phyloP scores from a whole-genome alignment of 2,888 invertebrate genomes.

The Morpho helenor region DNA sequence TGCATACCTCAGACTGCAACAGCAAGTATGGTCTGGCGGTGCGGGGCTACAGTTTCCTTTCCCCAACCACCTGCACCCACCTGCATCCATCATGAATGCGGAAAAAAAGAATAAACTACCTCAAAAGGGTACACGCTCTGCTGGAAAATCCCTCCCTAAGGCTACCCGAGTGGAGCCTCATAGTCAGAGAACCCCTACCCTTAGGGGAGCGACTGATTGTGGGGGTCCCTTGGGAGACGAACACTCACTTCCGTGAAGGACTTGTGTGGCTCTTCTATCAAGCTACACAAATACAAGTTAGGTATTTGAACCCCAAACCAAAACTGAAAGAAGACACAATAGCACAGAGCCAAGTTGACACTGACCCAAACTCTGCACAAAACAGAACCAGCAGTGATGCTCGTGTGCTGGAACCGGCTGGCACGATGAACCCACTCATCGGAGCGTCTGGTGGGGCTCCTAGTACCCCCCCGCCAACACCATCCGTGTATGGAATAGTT shows the following conservation, averaged over 20 bases:
- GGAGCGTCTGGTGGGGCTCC: not conserved
- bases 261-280: not conserved
- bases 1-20: too few relatives aligned
- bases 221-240: not conserved
- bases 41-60: too few relatives aligned
- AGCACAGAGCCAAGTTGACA: not conserved
- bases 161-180: too few relatives aligned
- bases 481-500: not conserved
- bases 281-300: not conserved
- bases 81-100: too few relatives aligned
- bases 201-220: not conserved
- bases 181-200: too few relatives aligned
- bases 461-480: not conserved
- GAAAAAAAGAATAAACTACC: too few relatives aligned
- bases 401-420: not conserved
- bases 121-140: too few relatives aligned
- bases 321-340: not conserved
- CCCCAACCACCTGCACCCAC: too few relatives aligned
- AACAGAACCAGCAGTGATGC: not conserved
- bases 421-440: not conserved
- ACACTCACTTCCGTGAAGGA: not conserved
- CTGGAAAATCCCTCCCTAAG: too few relatives aligned
- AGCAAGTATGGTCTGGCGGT: too few relatives aligned
- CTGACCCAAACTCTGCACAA: not conserved
- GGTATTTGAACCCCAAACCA: not conserved